phyloP scores from a whole-genome alignment of 2,113 vertebrate species.

The Emydura subglobosa region DNA sequence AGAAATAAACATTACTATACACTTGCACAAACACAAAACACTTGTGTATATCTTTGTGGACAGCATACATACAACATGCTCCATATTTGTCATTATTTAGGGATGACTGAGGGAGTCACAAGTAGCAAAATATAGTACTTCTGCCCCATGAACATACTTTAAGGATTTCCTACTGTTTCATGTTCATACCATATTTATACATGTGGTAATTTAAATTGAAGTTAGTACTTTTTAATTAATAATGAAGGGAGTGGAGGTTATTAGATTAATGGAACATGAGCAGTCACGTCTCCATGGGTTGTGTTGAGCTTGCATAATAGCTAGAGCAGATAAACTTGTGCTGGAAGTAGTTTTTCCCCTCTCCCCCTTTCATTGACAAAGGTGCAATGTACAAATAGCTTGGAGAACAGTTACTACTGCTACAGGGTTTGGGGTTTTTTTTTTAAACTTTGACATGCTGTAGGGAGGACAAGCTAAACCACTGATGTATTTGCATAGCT shows the following conservation, averaged over 20 bases:
- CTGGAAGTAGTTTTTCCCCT: background rate
- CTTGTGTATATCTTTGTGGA: background rate
- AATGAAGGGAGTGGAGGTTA: background rate
- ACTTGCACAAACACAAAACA: background rate
- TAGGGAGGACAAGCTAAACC: background rate
- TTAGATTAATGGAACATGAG: background rate
- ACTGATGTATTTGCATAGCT: background rate
- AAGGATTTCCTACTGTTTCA: background rate
- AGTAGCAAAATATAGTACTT: background rate
- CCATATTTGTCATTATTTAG: background rate
- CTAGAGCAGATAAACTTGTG: background rate
- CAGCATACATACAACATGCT: background rate
- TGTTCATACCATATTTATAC: background rate
- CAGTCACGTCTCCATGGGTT: background rate
- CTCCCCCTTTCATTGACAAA: too few relatives aligned
- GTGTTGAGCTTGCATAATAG: background rate
- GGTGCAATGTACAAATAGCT: background rate
- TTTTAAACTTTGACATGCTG: background rate
- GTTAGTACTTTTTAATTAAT: background rate
- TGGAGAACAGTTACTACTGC: background rate
- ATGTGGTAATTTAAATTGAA: background rate
- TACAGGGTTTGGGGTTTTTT: background rate
- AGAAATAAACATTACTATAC: background rate
- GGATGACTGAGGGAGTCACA: background rate
- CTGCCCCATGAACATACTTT: background rate